phyloP scores from a whole-genome alignment of 2,797 vertebrate genomes.

The Zonotrichia albicollis region DNA sequence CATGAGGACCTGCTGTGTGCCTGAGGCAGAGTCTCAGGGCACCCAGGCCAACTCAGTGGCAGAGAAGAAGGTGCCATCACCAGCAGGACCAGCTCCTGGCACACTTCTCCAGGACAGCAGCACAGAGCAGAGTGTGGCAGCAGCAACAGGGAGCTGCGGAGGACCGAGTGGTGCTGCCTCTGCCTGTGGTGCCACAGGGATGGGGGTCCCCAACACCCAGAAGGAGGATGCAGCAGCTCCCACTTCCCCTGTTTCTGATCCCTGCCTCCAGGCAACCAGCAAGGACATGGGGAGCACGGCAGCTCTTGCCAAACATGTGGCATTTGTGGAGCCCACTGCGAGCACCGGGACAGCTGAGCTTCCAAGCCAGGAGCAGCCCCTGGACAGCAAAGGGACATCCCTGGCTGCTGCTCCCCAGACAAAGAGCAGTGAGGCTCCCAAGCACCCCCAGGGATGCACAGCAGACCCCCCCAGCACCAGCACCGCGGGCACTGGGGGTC shows the following conservation, averaged over 20 bases:
- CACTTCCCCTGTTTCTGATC: background rate
- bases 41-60: background rate
- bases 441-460: background rate
- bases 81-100: background rate
- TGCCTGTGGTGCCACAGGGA: background rate
- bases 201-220: background rate
- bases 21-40: constrained; percentile 34
- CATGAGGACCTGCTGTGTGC: constrained; percentile 72
- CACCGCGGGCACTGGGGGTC: accelerated
- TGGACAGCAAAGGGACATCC: background rate
- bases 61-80: constrained; percentile 33
- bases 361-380: background rate
- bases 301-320: constrained; percentile 17
- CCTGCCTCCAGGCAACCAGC: constrained; percentile 30
- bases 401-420: background rate
- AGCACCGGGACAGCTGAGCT: background rate
- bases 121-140: background rate
- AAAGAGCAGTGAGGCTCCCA: background rate
- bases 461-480: background rate
- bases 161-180: background rate
- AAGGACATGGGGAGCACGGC: background rate
- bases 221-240: background rate
- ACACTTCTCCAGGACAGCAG: background rate
- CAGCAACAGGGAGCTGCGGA: background rate
- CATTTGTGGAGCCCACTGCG: background rate